A percentile compares a stretch with the other conserved stretches of the same genome.
These are phyloP conservation scores for Eugnorisma glareosa DNA, from an alignment of 2,888 invertebrate genomes.

Conservation along the genomic window DNA sequence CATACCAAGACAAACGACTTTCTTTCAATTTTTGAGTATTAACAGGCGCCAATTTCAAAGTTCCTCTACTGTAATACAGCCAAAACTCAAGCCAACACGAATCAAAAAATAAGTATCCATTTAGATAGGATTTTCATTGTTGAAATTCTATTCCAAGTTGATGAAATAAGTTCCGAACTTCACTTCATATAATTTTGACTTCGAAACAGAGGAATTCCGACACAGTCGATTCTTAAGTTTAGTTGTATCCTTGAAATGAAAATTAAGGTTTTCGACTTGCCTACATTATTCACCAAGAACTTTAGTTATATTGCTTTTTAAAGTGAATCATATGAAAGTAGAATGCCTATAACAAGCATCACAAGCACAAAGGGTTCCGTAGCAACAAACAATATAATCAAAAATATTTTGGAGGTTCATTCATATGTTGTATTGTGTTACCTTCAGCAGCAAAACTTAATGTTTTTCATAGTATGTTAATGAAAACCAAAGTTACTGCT, in stretches of 20 bases:
- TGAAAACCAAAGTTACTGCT: too few species aligned
- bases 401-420: too few species aligned
- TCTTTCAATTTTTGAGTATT: too few species aligned
- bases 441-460: too few species aligned
- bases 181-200: constrained; percentile 43
- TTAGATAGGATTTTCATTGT: constrained; percentile 21
- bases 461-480: too few species aligned
- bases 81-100: background rate
- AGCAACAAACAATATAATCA: too few species aligned
- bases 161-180: constrained; percentile 48
- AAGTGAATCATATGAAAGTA: background rate
- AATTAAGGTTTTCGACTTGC: background rate
- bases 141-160: constrained; percentile 37
- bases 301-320: background rate
- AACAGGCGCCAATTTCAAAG: too few species aligned
- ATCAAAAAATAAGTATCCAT: constrained; percentile 6
- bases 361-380: too few species aligned
- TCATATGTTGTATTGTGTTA: too few species aligned
- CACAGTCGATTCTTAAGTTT: background rate
- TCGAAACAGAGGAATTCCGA: constrained; percentile 27
- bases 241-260: background rate
- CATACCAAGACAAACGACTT: too few species aligned
- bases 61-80: too few species aligned
- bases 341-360: too few species aligned
- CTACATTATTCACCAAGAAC: background rate